phyloP scores from a whole-genome alignment of 2,113 vertebrate genomes.

The Tachysurus fulvidraco region DNA sequence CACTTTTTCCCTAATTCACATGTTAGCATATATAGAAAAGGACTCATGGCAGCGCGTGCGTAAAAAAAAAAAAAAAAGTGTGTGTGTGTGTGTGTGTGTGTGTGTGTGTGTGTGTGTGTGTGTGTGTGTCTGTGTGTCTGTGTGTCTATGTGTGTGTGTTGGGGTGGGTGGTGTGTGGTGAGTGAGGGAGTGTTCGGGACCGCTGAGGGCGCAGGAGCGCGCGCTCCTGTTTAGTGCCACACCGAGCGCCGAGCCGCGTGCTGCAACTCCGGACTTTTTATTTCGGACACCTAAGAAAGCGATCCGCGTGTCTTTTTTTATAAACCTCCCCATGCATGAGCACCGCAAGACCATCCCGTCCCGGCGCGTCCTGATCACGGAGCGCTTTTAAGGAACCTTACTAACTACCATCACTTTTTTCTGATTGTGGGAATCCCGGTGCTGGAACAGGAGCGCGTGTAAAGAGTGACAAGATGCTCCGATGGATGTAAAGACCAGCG shows the following conservation, averaged over 20 bases:
- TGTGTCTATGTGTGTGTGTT: no score
- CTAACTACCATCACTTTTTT: not conserved
- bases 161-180: no score
- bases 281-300: not conserved
- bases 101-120: no score
- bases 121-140: no score
- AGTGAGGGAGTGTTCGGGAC: no score
- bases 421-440: not conserved
- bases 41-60: constrained; percentile 1
- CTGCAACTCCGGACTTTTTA: not conserved
- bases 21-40: not conserved
- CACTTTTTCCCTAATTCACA: not conserved
- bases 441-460: not conserved
- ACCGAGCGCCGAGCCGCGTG: not conserved
- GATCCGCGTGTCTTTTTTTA: not conserved
- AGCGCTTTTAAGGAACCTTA: not conserved
- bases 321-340: not conserved
- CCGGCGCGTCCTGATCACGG: not conserved
- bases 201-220: not conserved
- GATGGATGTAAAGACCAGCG: constrained; percentile 59
- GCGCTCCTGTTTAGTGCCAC: not conserved
- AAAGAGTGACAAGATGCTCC: constrained; percentile 53
- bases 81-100: no score
- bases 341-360: not conserved
- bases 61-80: not conserved